Evolutionary conservation across 2,888 invertebrate species (phyloP).

Genomic region (Cybosia mesomella): DNA sequence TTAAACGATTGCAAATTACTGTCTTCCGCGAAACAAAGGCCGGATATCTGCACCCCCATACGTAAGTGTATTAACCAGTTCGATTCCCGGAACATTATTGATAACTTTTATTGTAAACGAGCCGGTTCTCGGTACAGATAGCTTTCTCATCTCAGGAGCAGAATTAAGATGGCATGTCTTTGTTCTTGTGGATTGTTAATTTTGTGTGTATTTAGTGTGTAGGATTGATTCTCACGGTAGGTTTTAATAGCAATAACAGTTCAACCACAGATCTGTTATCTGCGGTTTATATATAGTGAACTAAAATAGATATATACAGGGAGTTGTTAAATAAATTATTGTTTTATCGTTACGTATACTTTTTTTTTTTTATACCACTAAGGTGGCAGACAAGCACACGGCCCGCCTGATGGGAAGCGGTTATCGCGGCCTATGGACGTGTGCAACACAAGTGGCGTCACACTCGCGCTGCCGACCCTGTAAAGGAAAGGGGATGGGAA

Average conservation of each 20-base stretch:
- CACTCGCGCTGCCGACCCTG: no score
- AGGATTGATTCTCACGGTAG: constrained; percentile 8
- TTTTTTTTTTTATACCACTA: no score
- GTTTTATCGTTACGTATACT: no score
- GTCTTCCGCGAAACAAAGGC: constrained; percentile 15
- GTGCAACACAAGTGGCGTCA: no score
- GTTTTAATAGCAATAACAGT: constrained; percentile 4
- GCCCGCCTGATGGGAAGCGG: no score
- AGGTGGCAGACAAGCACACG: no score
- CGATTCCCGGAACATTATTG: constrained; percentile 26
- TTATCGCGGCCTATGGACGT: no score
- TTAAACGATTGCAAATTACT: constrained; percentile 8
- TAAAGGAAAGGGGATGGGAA: no score
- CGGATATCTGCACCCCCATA: constrained; percentile 22
- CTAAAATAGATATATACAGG: background rate
- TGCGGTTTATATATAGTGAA: background rate
- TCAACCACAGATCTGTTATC: background rate
- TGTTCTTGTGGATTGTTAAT: constrained; percentile 12
- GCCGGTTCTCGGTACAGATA: constrained; percentile 14
- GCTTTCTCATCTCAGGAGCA: constrained; percentile 13
- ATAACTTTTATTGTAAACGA: constrained; percentile 21
- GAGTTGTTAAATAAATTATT: background rate
- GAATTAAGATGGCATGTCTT: constrained; percentile 5
- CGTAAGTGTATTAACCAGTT: constrained; percentile 21
- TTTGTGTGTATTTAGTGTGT: background rate